Evolutionary conservation across 2,888 invertebrate genomes (phyloP), one percentile per base, ranked within the genome.

Genomic region (Papilio demoleus): DNA sequence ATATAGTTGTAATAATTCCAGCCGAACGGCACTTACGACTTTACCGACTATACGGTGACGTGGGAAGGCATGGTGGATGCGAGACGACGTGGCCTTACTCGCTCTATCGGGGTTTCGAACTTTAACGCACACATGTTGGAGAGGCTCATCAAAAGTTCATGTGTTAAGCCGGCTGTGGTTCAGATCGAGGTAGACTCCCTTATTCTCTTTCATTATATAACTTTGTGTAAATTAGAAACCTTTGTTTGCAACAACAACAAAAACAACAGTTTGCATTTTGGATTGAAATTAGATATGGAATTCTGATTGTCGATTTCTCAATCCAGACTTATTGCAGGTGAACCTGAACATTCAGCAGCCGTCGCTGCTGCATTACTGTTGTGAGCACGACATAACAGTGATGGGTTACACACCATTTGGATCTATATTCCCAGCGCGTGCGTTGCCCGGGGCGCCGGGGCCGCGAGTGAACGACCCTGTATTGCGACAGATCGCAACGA

Each of bases 401-500:
- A 94, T 93, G 73, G 97, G 90, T 0, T 97, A 96, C 85, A 95
- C 95, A 34, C 97, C 97, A 0, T 92, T 97, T 71, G 97, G 96
- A 0, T 85, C 87, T 0, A 76, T 92, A 42, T 86, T 89, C 77
- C 79, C 80, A 27, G 71, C 67, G 36, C 93, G 93, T 22, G 93
- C 94, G 0, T 84, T 77, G 0, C 81, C 88, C 0, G 86, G 90
- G 56, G 88, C 93, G 4, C 94, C 94, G 38, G 38, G 38, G 14
- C 94, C 95, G 0, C 85, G 93, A 0, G 88, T 93, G 9, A 91
- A 93, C 61, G 92, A 94, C 53, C 88, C 93, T 0, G 87, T 90
- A 58, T 90, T 95, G 12, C 77, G 88, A 5, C 85, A 82, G 38
- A 93, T 96, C 17, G 94, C 93, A 0, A 81, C 88, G 12, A 95